Percentiles rank a stretch among this genome's conserved stretches.
Conservation (phyloP, 2,888 invertebrate species). For the Andrena chrysosceles region DNA sequence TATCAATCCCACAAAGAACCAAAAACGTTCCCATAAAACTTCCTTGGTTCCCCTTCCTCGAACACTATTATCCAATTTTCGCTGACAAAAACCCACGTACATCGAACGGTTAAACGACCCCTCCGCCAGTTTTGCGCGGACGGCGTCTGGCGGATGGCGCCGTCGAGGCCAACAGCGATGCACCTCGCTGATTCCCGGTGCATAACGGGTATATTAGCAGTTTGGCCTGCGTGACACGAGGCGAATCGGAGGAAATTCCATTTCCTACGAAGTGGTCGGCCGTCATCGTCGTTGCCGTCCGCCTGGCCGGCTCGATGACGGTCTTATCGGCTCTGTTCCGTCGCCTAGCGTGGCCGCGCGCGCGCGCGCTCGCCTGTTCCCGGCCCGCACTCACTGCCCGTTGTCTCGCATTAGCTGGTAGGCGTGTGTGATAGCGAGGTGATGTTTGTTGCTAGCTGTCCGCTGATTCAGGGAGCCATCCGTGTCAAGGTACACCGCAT, state of each 20-base stretch:
- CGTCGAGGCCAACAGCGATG: slow-evolving; percentile 3
- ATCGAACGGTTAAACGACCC: neutral
- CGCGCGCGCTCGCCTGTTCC: slow-evolving; percentile 2
- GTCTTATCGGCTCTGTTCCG: slow-evolving; percentile 78
- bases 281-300: slow-evolving; percentile 62
- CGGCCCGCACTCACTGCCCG: slow-evolving; percentile 34
- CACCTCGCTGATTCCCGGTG: slow-evolving; percentile 29
- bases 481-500: slow-evolving; percentile 85
- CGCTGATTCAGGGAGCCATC: slow-evolving; percentile 85
- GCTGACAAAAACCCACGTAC: neutral
- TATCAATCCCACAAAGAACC: no score
- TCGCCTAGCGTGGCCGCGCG: slow-evolving; percentile 55
- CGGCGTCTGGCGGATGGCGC: neutral
- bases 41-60: neutral
- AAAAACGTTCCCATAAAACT: no score
- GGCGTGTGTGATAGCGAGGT: slow-evolving; percentile 83
- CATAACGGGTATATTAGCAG: slow-evolving; percentile 13
- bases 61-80: neutral
- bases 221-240: slow-evolving; percentile 40
- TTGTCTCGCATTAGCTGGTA: slow-evolving; percentile 68
- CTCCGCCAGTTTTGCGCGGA: neutral
- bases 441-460: slow-evolving; percentile 81
- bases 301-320: slow-evolving; percentile 73
- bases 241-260: slow-evolving; percentile 78
- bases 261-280: slow-evolving; percentile 75